Evolutionary conservation across 2,113 vertebrate species (phyloP).

Genomic region (Arvicanthis niloticus): DNA sequence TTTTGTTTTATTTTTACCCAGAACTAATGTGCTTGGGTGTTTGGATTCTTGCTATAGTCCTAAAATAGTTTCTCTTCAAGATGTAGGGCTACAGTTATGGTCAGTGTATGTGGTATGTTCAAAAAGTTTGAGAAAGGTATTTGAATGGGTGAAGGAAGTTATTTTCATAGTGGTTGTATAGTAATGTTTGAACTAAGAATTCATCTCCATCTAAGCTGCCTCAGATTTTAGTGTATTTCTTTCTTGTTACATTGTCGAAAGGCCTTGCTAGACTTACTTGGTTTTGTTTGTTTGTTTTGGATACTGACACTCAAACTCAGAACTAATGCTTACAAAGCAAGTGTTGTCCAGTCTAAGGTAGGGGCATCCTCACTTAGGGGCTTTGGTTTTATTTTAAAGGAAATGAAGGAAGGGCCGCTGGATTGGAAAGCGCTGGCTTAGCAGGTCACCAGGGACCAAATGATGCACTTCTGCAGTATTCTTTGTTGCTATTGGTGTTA

Average conservation of each 20-base stretch:
- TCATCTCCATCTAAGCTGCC: neutral
- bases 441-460: neutral
- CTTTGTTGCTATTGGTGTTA: neutral
- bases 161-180: neutral
- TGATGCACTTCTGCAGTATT: neutral
- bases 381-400: neutral
- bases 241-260: neutral
- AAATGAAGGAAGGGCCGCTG: neutral
- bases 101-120: too few species aligned
- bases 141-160: neutral
- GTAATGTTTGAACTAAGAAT: neutral
- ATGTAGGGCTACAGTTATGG: neutral
- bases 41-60: neutral
- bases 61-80: neutral
- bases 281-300: neutral
- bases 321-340: neutral
- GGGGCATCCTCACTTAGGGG: neutral
- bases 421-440: too few species aligned
- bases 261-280: neutral
- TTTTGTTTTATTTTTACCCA: neutral
- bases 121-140: neutral
- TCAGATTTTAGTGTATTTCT: neutral
- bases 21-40: neutral
- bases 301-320: neutral
- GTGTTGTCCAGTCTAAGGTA: neutral